Base-by-base conservation (phyloP, 2,888 invertebrate species). In the Hypomecis atomaria region DNA sequence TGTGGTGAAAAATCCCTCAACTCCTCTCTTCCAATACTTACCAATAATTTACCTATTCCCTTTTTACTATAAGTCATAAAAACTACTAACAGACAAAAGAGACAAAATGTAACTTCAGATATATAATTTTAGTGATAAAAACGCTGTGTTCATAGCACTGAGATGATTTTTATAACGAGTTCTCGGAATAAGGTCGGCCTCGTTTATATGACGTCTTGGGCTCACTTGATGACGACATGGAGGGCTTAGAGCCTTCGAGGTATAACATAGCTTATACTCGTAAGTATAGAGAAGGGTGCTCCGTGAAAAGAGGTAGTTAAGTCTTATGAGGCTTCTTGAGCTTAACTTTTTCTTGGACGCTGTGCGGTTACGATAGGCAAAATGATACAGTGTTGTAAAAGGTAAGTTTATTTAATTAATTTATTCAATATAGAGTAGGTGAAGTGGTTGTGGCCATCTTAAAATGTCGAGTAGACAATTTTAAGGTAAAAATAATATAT, bases 161-260 rank as follows among this genome's bases (percentile, higher is more conserved):
- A 68, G 58, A 73, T 71, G 64, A 70, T 76, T 76, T 75, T 73
- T 73, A 65, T 73, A 74, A 74, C 71, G 70, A 76, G 70, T 65
- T 66, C 65, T 71, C 62, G 50, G 66, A 80, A 79, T 77, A 76
- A 74, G 76, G 77, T 76, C 77, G 66, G 55, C 57, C 70, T 72
- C 69, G 70, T 74, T 74, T 74, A 67, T 67, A 63, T 66, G 68
- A 73, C 65, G 62, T 70, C 71, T 70, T 59, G 65, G 70, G 70
- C 67, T 71, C 68, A 71, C 73, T 71, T 71, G 71, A 72, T 60
- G 74, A 70, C 70, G 73, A 71, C 71, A 75, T 72, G 72, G 71
- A 71, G 72, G 55, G 61, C 62, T 66, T 67, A 71, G 66, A 70
- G 67, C 58, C 72, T 67, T 68, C 61, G 61, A 54, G 62, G 54